A percentile compares a stretch with the other conserved stretches of the same genome.
Evolutionary conservation across 1,140 invertebrate genomes (phyloP).

Genomic region (Formica selysi): DNA sequence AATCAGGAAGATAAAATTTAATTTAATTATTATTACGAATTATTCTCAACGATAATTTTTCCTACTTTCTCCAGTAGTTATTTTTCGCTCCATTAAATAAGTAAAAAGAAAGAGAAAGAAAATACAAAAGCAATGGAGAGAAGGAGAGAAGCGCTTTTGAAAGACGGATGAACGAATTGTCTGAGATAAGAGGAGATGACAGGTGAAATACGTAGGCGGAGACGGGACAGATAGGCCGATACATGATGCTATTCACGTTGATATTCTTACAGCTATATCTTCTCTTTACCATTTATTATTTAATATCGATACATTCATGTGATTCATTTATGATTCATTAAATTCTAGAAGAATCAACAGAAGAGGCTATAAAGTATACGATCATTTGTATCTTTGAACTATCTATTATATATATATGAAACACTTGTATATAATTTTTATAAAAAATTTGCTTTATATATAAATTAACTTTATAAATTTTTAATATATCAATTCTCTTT

Average conservation of each 20-base stretch:
- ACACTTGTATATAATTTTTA: not conserved
- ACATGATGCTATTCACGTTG: constrained; percentile 47
- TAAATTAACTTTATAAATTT: not conserved
- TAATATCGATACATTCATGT: not conserved
- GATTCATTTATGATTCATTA: constrained; percentile 46
- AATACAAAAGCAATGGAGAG: constrained; percentile 43
- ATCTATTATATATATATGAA: not conserved
- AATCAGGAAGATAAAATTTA: not conserved
- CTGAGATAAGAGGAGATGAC: constrained; percentile 82
- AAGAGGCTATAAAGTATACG: not conserved
- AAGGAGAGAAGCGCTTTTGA: constrained; percentile 46
- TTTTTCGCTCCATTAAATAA: not conserved
- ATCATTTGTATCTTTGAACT: not conserved
- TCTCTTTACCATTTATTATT: constrained; percentile 35
- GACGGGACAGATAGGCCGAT: constrained; percentile 70
- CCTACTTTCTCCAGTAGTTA: not conserved
- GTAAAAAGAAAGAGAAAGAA: constrained; percentile 21
- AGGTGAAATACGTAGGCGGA: constrained; percentile 76
- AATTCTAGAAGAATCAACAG: not conserved
- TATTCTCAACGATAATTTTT: not conserved
- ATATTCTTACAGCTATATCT: constrained; percentile 58
- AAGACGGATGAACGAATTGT: constrained; percentile 79
- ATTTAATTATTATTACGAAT: constrained; percentile 7
- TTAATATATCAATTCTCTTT: not conserved
- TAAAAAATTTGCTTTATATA: too few relatives aligned